Evolutionary conservation across 2,797 vertebrate genomes (phyloP).

Genomic region (Prunella strophiata): DNA sequence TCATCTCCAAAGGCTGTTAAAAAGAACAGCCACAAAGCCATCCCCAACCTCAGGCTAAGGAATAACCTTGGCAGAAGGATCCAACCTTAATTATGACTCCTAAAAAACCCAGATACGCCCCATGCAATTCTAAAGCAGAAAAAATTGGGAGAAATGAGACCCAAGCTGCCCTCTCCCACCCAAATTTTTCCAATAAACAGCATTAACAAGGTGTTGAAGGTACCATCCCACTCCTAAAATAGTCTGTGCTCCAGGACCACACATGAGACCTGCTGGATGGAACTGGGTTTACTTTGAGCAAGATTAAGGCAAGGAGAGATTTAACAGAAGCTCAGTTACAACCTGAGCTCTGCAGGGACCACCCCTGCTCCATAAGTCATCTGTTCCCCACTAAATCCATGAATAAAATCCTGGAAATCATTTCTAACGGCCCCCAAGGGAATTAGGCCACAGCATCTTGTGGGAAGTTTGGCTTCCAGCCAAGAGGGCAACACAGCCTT

Average conservation of each 20-base stretch:
- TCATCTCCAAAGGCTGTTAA: neutral
- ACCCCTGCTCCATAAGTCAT: conserved; percentile 31
- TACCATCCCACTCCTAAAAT: neutral
- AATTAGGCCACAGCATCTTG: neutral
- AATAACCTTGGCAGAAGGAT: neutral
- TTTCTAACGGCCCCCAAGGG: neutral
- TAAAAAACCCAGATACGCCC: neutral
- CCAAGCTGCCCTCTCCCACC: neutral
- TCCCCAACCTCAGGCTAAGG: neutral
- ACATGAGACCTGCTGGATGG: neutral
- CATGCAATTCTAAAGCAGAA: neutral
- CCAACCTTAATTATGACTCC: neutral
- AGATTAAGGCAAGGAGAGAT: neutral
- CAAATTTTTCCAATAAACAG: conserved; percentile 10
- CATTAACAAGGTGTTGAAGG: conserved; percentile 13
- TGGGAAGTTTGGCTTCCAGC: neutral
- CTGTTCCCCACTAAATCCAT: conserved; percentile 32
- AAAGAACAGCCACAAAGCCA: neutral
- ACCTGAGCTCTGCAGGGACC: conserved; percentile 26
- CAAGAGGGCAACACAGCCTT: neutral
- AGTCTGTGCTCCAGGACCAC: conserved; percentile 48
- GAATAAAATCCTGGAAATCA: conserved; percentile 30
- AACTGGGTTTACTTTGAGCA: neutral
- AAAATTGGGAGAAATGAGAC: neutral
- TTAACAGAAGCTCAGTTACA: conserved; percentile 39